Base-by-base conservation (phyloP, 2,888 invertebrate genomes). In the Caenorhabditis angaria region DNA sequence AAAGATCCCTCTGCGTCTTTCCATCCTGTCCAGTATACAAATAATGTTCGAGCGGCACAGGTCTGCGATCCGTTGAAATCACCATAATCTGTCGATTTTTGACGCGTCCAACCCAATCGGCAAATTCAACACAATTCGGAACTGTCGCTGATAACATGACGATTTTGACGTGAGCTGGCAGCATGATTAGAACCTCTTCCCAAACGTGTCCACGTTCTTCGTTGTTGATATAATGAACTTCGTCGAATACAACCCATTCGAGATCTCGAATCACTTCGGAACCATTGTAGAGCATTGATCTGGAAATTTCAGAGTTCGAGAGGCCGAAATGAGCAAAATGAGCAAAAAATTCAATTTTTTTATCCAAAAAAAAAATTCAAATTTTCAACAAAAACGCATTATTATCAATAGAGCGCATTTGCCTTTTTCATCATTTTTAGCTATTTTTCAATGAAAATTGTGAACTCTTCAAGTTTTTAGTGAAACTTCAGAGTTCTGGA, bases 181-280 rank as follows among this genome's bases (percentile, higher is more conserved):
- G 89, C 88, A 99, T 91, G 83, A 99, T 99, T 3, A 99, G 90
- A 10, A 81, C 81, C 89, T 99, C 97, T 89, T 99, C 99, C 99
- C 99, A 99, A 0, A 99, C 99, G 87, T 97, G 95, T 14, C 99
- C 99, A 76, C 99, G 90, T 92, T 95, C 94, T 51, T 92, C 91
- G 89, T 99, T 95, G 88, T 97, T 99, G 77, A 99, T 94, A 87
- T 99, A 99, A 88, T 99, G 99, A 8, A 97, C 96, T 90, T 99
- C 99, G 89, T 99, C 99, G 88, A 99, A 99, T 84, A 99, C 94
- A 2, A 99, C 99, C 90, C 95, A 99, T 88, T 99, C 97, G 63
- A 99, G 90, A 88, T 99, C 97, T 54, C 96, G 91, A 0, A 96
- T 93, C 62, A 95, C 93, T 86, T 97, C 97, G 10, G 95, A 95